Base-by-base conservation (phyloP, 2,113 vertebrate genomes). In the Boulengerochromis microlepis region DNA sequence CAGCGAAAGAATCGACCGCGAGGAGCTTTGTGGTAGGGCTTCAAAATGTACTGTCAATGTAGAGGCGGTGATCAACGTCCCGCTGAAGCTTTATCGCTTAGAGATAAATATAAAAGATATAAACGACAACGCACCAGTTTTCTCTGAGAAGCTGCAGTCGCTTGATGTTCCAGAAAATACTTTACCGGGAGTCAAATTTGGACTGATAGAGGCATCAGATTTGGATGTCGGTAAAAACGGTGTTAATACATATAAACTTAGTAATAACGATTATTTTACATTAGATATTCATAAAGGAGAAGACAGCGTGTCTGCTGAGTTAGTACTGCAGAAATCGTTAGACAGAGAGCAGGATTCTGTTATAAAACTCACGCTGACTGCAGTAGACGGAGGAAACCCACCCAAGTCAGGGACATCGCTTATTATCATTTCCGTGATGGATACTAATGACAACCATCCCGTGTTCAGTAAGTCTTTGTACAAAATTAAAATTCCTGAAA, bases 371-470 rank as follows among this genome's bases (percentile, higher is more conserved):
- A 90, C 85, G 1, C 24, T 97, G 8, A 96, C 93, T 1, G 96
- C 96, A 6, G 2, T 95, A n/a, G 96, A 97, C 3, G 96, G 96
- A 26, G 96, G 95, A 0, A 94, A 86, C 10, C 96, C 96, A 5
- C 57, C 92, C 0, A 95, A 90, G 78, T 94, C 96, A 5, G 94
- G 96, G 1, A 94, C 96, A 31, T 93, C 95, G 13, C 87, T 94
- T 31, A 95, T 97, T 10, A 88, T 93, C 3, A 86, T 98, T 40
- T 88, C 91, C 84, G 94, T 98, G 2, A 84, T 96, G 7, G 97
- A 98, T n/a, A 94, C 9, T 6, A 98, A 98, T 69, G 97, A 98
- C 24, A 97, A 98, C 8, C 83, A 94, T 0, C 97, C 97, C 1
- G 74, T 87, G 0, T 98, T 97, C 87, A 86, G 86, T 1, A 94